phyloP scores from a whole-genome alignment of 1,140 invertebrate species.

The Metopolophium dirhodum region DNA sequence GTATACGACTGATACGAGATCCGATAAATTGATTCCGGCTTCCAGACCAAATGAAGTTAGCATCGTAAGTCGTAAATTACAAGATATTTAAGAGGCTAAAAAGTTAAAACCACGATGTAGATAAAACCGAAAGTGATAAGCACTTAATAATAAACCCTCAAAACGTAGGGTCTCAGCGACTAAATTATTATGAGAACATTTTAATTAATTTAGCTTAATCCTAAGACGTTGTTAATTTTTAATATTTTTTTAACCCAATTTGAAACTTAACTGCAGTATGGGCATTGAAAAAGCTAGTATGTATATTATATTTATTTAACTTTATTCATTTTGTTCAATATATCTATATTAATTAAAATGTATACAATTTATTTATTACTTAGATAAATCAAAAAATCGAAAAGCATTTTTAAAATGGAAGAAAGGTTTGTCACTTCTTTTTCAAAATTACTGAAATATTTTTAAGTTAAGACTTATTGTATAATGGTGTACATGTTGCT shows the following conservation, averaged over 20 bases:
- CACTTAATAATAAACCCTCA: too few species aligned
- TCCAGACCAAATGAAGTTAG: background rate
- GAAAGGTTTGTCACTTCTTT: conserved; percentile 25
- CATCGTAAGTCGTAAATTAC: background rate
- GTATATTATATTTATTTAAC: background rate
- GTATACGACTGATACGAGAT: background rate
- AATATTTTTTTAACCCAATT: background rate
- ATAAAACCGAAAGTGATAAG: too few species aligned
- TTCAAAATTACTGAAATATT: background rate
- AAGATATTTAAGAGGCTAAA: background rate
- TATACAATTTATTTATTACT: background rate
- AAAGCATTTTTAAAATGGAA: conserved; percentile 42
- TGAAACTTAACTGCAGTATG: background rate
- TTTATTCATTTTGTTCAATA: background rate
- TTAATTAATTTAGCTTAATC: background rate
- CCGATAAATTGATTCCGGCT: background rate
- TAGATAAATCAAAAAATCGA: conserved; percentile 51
- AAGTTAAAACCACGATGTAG: too few species aligned
- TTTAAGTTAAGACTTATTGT: background rate
- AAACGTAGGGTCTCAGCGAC: too few species aligned
- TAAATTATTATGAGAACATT: background rate
- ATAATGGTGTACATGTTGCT: background rate
- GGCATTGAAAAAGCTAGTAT: conserved; percentile 46
- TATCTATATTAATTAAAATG: background rate
- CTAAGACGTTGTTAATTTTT: background rate